Evolutionary conservation across 2,888 invertebrate species (phyloP), one percentile per base, ranked within the genome.

Genomic region (Agonopterix alstromeriana): DNA sequence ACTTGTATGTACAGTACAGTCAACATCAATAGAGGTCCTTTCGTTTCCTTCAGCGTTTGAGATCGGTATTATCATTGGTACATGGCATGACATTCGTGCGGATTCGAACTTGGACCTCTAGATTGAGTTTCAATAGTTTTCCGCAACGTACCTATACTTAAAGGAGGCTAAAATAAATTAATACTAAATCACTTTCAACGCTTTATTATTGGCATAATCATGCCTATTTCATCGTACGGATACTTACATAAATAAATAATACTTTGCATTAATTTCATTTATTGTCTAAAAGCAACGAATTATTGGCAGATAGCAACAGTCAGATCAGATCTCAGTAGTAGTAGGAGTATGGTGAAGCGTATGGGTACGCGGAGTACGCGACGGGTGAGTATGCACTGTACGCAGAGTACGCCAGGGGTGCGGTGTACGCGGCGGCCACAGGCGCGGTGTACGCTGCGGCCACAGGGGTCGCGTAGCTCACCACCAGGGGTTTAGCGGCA

Each of bases 301-400:
- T 12, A 41, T 41, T 41, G 12, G 12, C 5, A 10, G 10, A n/a
- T 10, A n/a, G 8, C n/a, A 41, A 7, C 41, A 41, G 41, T n/a
- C 12, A 10, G 11, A 41, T 10, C 5, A 27, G 11, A 9, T 4
- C 9, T 56, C 50, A 56, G 40, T 65, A 48, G 53, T 72, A 72
- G 54, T 72, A 70, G 10, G 67, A 58, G 54, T 71, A 70, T n/a
- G 70, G 70, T 4, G 70, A 55, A 8, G 66, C 65, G 47, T 70
- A 71, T 3, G 64, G 56, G 49, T 73, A 73, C 17, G 70, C 61
- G 36, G 74, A 70, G 56, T 73, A 73, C 10, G 73, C 65, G 12
- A 61, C 48, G 4, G 72, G 71, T 9, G 77, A 67, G 54, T 71
- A 72, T 38, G 76, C 78, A 40, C 69, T 65, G 67, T 79, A 80